Evolutionary conservation across 2,888 invertebrate genomes (phyloP).

Genomic region (Agriopis aurantiaria): DNA sequence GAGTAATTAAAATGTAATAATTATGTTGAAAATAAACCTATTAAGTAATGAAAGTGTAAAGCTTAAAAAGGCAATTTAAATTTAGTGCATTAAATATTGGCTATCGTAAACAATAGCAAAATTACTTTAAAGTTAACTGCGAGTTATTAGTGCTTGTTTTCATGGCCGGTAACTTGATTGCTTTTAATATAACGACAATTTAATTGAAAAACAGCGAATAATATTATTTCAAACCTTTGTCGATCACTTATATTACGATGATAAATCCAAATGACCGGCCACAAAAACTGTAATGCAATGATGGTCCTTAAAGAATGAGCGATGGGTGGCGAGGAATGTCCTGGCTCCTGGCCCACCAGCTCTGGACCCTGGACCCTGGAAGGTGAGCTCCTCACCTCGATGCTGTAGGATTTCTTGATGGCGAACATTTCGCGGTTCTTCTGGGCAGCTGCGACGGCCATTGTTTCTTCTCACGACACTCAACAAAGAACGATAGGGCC

Average conservation of each 20-base stretch:
- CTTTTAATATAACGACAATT: background rate
- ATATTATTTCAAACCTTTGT: slow-evolving; percentile 16
- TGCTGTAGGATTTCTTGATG: slow-evolving; percentile 98
- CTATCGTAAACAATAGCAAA: background rate
- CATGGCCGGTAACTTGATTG: slow-evolving; percentile 42
- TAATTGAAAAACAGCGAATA: background rate
- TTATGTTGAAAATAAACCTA: background rate
- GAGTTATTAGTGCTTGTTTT: slow-evolving; percentile 26
- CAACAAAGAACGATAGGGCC: slow-evolving; percentile 81
- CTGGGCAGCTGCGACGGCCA: slow-evolving; percentile 96
- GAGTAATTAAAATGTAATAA: too few relatives aligned
- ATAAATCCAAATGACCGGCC: slow-evolving; percentile 47
- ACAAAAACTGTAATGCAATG: slow-evolving; percentile 45
- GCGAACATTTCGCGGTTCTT: slow-evolving; percentile 98
- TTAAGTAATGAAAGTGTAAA: background rate
- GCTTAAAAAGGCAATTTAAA: background rate
- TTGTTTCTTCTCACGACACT: slow-evolving; percentile 85
- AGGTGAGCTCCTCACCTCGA: slow-evolving; percentile 92
- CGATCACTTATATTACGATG: slow-evolving; percentile 19
- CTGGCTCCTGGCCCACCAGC: slow-evolving; percentile 41
- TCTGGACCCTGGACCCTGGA: slow-evolving; percentile 2
- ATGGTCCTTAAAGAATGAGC: slow-evolving; percentile 48
- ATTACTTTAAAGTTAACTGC: background rate
- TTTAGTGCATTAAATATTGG: background rate
- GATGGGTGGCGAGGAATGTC: slow-evolving; percentile 39